phyloP scores from a whole-genome alignment of 2,113 vertebrate genomes.

The Pelusios castaneus region DNA sequence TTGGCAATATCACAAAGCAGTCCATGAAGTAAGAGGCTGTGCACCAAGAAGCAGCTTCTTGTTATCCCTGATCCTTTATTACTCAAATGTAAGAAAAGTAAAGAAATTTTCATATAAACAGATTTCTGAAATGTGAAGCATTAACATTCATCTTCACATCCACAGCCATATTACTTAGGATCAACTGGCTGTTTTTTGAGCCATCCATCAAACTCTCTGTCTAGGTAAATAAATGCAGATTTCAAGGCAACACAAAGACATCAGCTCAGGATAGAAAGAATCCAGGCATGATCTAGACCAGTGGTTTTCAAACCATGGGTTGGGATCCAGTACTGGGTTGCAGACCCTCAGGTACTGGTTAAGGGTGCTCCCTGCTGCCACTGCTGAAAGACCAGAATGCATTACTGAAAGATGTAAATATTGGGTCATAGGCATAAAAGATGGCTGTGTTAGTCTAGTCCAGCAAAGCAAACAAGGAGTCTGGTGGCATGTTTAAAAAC shows the following conservation, averaged over 20 bases:
- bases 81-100: too few relatives aligned
- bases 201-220: not conserved
- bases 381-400: too few relatives aligned
- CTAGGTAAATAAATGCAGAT: accelerated
- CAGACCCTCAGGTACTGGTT: too few relatives aligned
- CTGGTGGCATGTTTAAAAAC: too few relatives aligned
- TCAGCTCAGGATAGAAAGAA: not conserved
- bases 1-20: not conserved
- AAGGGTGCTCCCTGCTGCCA: too few relatives aligned
- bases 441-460: too few relatives aligned
- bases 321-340: too few relatives aligned
- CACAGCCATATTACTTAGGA: accelerated
- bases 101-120: accelerated
- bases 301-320: too few relatives aligned
- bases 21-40: accelerated
- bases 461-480: too few relatives aligned
- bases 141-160: accelerated
- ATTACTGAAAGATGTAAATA: too few relatives aligned
- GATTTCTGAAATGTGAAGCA: accelerated
- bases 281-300: accelerated
- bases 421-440: too few relatives aligned
- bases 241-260: not conserved
- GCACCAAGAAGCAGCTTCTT: not conserved
- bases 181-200: accelerated
- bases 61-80: too few relatives aligned